Conservation (phyloP, 2,113 vertebrate genomes). For the Bos indicus region DNA sequence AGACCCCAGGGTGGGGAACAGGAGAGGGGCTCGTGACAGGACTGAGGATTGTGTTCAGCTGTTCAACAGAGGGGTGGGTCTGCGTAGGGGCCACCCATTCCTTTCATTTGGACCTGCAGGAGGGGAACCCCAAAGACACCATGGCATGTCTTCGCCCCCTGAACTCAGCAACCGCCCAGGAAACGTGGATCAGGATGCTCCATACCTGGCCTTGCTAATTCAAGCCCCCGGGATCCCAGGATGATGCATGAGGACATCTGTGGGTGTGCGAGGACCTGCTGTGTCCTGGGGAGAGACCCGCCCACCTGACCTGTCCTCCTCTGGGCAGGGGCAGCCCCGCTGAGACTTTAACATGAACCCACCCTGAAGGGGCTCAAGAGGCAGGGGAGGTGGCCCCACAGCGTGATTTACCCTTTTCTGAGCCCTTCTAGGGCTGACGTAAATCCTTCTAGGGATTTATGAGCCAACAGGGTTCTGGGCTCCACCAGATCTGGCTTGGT, state of each 20-base stretch:
- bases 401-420: accelerated
- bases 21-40: accelerated
- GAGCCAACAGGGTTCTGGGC: too few species aligned
- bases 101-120: accelerated
- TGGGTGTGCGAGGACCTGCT: accelerated
- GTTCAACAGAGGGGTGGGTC: background rate
- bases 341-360: background rate
- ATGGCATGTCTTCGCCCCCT: accelerated
- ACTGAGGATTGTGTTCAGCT: accelerated
- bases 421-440: background rate
- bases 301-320: background rate
- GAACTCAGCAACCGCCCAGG: accelerated
- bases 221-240: accelerated
- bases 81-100: accelerated
- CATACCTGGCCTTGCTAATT: accelerated
- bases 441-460: background rate
- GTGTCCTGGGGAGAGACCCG: background rate
- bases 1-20: accelerated
- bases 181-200: accelerated
- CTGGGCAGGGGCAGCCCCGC: accelerated
- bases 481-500: background rate
- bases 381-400: background rate
- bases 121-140: background rate
- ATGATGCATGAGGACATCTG: accelerated
- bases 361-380: accelerated